These are phyloP conservation scores for Heloderma charlesbogerti DNA, from an alignment of 2,113 vertebrate species.

Conservation along the genomic window DNA sequence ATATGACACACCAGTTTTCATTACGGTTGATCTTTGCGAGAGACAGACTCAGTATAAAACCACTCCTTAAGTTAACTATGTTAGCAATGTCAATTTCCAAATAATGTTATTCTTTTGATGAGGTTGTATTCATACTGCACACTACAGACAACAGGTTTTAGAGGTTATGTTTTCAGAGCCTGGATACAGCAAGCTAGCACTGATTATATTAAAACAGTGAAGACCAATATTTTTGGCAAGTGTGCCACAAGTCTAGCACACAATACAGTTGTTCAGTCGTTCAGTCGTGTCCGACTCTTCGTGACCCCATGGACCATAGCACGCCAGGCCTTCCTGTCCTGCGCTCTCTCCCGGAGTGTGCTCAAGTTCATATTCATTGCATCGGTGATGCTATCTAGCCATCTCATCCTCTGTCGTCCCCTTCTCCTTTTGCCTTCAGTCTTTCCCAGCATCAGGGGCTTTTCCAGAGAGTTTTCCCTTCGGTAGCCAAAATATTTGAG, in stretches of 20 bases:
- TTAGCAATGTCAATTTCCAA: not conserved
- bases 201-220: not conserved
- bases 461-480: no score
- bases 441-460: no score
- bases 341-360: no score
- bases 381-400: no score
- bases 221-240: not conserved
- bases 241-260: not conserved
- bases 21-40: not conserved
- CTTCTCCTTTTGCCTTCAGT: no score
- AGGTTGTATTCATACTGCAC: not conserved
- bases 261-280: no score
- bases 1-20: not conserved
- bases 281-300: no score
- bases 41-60: not conserved
- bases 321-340: no score
- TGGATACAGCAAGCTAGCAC: not conserved
- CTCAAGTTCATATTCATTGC: no score
- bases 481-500: no score
- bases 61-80: not conserved
- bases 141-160: not conserved
- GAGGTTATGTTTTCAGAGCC: not conserved
- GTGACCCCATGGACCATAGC: no score
- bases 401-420: no score
- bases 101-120: not conserved